Evolutionary conservation across 2,888 invertebrate species (phyloP).

Genomic region (Cephus spinipes): DNA sequence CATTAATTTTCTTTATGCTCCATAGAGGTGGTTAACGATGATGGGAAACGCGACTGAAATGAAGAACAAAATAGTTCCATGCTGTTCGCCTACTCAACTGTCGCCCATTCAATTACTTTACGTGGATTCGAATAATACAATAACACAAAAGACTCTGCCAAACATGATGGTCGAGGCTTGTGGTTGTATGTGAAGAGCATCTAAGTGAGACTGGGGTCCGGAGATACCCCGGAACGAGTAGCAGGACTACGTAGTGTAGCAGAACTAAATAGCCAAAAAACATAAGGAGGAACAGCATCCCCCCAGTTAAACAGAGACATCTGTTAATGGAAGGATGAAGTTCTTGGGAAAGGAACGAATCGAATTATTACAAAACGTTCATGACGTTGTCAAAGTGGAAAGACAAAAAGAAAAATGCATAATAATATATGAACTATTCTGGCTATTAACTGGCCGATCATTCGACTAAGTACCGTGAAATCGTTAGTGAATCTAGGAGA

Average conservation of each 20-base stretch:
- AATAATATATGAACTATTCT: background rate
- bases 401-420: background rate
- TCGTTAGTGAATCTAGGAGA: background rate
- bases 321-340: background rate
- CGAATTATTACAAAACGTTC: background rate
- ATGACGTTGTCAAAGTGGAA: background rate
- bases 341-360: background rate
- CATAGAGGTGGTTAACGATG: constrained; percentile 78
- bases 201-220: background rate
- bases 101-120: constrained; percentile 84
- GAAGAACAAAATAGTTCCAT: constrained; percentile 78
- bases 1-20: constrained; percentile 32
- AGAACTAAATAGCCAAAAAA: background rate
- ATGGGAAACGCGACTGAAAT: constrained; percentile 66
- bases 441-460: background rate
- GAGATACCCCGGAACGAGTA: background rate
- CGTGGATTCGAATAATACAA: constrained; percentile 82
- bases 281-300: background rate
- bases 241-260: background rate
- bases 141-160: constrained; percentile 82
- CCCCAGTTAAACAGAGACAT: background rate
- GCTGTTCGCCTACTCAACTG: constrained; percentile 88
- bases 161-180: constrained; percentile 94
- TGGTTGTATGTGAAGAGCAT: constrained; percentile 79
- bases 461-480: background rate